Base-by-base conservation (phyloP, 2,113 vertebrate species). In the Prunella fulvescens region DNA sequence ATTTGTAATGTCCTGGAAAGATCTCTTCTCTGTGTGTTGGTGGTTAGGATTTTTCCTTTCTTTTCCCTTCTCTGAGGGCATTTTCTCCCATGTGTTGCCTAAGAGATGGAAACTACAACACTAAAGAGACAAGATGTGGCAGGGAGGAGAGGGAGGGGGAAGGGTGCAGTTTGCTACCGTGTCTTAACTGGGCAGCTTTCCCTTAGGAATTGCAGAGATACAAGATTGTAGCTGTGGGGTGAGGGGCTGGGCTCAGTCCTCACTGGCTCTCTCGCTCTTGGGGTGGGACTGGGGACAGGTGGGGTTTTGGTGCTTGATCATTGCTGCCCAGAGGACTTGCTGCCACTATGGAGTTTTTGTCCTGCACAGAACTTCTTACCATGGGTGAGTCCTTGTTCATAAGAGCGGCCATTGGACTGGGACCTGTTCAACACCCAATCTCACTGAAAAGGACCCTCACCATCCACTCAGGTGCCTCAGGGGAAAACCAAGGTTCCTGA, bases 251-350 rank as follows among this genome's bases (percentile, higher is more conserved):
- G 48, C 22, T 54, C 0, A 0, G 22, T 39, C 67, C 33, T 22
- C 7, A 1, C 17, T 19, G 1, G 0, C 40, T 16, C 15, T 42
- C 42, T 48, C 6, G 5, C 31, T 44, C 16, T 62, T 26, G 28
- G 26, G 26, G 37, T 54, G 1, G 0, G 14, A 25, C 25, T 39
- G 26, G 14, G 39, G 44, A 35, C 33, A 33, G 39, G 16, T 61
- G 56, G 17, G 8, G 33, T 37, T 62, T 72, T 45, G 47, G 33
- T 62, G 48, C 28, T 6, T 3, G 18, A 50, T 19, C 35, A 58
- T 19, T 58, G 23, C 35, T 50, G 40, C 33, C 17, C 28, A 26
- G 26, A 83, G 22, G 17, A 54, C 54, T 45, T 37, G 18, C 26
- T 72, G 48, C 14, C 22, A 22, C n/a, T 17, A 11, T 1, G 1